Conservation (phyloP, 2,888 invertebrate genomes). For the Salticus scenicus region DNA sequence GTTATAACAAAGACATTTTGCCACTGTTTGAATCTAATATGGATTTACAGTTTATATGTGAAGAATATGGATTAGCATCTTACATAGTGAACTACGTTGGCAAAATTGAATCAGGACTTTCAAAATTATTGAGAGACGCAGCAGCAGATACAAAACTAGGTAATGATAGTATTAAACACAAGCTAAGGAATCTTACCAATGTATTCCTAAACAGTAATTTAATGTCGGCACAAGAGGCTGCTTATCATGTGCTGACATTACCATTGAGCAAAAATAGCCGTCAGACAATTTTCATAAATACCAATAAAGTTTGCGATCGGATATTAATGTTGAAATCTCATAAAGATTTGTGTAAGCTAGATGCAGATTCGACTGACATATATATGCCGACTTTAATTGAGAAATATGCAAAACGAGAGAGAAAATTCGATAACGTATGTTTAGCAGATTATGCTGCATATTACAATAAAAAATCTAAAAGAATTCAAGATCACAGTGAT, state of each 20-base stretch:
- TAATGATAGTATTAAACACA: neutral
- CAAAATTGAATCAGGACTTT: neutral
- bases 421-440: neutral
- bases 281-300: neutral
- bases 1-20: no score
- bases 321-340: neutral
- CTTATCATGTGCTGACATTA: neutral
- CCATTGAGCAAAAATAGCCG: neutral
- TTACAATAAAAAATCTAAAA: neutral
- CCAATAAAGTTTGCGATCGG: neutral
- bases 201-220: neutral
- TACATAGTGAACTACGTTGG: constrained; percentile 1
- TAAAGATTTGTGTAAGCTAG: neutral
- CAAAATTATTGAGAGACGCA: neutral
- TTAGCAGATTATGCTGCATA: neutral
- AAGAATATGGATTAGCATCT: neutral
- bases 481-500: no score
- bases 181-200: neutral
- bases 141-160: neutral
- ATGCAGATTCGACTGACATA: neutral
- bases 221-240: neutral
- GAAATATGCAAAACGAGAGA: neutral
- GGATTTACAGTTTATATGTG: neutral
- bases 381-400: neutral
- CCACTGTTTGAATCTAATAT: no score